phyloP scores from a whole-genome alignment of 2,797 vertebrate genomes.

The Sebastes ruberrimus region DNA sequence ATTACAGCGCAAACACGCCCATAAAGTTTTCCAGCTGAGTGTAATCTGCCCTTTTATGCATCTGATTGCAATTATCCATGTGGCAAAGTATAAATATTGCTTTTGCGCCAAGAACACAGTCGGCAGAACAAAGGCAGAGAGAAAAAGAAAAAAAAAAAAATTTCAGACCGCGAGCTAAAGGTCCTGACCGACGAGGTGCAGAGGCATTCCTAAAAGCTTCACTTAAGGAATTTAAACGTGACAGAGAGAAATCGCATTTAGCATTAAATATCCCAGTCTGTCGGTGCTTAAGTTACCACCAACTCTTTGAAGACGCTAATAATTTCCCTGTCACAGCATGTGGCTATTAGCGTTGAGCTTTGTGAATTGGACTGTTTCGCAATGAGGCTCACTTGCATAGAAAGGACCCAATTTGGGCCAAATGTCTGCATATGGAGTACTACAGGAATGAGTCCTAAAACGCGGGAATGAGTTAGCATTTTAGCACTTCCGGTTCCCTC shows the following conservation, averaged over 20 bases:
- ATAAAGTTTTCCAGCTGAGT: no score
- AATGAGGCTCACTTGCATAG: background rate
- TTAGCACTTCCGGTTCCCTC: no score
- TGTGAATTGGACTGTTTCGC: background rate
- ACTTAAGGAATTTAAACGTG: no score
- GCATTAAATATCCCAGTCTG: background rate
- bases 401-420: background rate
- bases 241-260: no score
- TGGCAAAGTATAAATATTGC: background rate
- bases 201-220: no score
- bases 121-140: background rate
- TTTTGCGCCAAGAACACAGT: background rate
- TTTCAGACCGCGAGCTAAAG: no score
- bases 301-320: background rate
- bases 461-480: no score
- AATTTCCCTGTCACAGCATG: background rate
- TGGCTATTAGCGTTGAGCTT: background rate
- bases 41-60: background rate
- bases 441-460: no score
- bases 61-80: background rate
- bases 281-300: background rate
- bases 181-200: no score
- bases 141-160: background rate
- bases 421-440: background rate
- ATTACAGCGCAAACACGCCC: no score